These are phyloP conservation scores for Prietella phreatophila DNA, from an alignment of 2,113 vertebrate species.

Conservation along the genomic window DNA sequence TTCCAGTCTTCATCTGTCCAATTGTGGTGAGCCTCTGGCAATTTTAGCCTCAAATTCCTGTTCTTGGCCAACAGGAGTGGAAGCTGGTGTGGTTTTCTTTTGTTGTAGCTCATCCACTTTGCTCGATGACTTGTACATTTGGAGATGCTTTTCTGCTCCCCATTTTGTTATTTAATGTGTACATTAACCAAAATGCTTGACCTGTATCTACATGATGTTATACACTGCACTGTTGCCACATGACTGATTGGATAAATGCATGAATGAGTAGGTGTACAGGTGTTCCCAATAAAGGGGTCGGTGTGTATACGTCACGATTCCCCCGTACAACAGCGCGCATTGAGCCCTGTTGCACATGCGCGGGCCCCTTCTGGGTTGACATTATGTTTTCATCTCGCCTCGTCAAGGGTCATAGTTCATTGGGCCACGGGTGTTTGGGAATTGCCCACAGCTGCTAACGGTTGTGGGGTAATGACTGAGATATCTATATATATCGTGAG, in stretches of 20 bases:
- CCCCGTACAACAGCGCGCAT: too few relatives aligned
- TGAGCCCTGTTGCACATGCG: too few relatives aligned
- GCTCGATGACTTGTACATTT: background rate
- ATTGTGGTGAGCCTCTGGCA: background rate
- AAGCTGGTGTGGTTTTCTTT: too few relatives aligned
- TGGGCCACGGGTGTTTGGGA: too few relatives aligned
- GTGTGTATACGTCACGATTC: too few relatives aligned
- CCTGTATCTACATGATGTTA: background rate
- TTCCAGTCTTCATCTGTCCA: background rate
- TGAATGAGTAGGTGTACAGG: background rate
- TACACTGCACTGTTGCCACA: background rate
- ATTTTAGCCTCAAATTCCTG: background rate
- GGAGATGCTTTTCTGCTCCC: background rate
- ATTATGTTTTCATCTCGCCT: too few relatives aligned
- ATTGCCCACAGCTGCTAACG: too few relatives aligned
- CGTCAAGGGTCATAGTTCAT: too few relatives aligned
- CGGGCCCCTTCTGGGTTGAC: too few relatives aligned
- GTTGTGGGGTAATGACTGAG: too few relatives aligned
- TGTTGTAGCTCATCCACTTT: too few relatives aligned
- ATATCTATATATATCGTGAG: too few relatives aligned
- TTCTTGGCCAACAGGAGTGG: background rate
- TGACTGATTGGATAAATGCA: background rate
- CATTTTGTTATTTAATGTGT: background rate
- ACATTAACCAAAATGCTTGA: background rate
- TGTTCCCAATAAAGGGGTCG: background rate